These are phyloP conservation scores for Neostethus bicornis DNA, from an alignment of 2,797 vertebrate genomes.

Conservation along the genomic window DNA sequence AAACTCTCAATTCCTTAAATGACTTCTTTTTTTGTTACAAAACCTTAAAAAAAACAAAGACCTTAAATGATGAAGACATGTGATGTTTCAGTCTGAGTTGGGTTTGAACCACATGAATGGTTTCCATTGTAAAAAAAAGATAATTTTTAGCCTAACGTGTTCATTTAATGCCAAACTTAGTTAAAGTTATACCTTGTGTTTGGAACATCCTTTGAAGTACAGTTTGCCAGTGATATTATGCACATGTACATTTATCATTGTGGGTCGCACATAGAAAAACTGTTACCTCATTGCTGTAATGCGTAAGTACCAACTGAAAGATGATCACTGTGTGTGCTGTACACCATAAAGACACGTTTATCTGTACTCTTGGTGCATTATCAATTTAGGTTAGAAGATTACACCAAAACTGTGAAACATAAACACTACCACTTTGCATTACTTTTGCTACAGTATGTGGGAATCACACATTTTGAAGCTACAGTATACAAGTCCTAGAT, in stretches of 20 bases:
- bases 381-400: constrained; percentile 36
- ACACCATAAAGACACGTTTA: constrained; percentile 40
- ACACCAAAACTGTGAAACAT: constrained; percentile 1
- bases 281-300: background rate
- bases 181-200: background rate
- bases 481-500: constrained; percentile 11
- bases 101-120: background rate
- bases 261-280: background rate
- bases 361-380: constrained; percentile 33
- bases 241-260: background rate
- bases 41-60: constrained; percentile 1
- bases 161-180: background rate
- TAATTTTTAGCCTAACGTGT: background rate
- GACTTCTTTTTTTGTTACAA: constrained; percentile 17
- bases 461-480: constrained; percentile 12
- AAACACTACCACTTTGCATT: constrained; percentile 5
- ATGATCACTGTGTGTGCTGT: constrained; percentile 13
- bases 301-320: constrained; percentile 15
- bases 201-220: background rate
- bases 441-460: background rate
- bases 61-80: background rate
- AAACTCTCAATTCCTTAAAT: constrained; percentile 27
- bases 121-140: background rate
- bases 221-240: background rate
- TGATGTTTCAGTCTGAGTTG: constrained; percentile 5